Percentiles rank a stretch among this genome's conserved stretches.
Evolutionary conservation across 1,140 invertebrate genomes (phyloP).

Genomic region (Bicyclus anynana): DNA sequence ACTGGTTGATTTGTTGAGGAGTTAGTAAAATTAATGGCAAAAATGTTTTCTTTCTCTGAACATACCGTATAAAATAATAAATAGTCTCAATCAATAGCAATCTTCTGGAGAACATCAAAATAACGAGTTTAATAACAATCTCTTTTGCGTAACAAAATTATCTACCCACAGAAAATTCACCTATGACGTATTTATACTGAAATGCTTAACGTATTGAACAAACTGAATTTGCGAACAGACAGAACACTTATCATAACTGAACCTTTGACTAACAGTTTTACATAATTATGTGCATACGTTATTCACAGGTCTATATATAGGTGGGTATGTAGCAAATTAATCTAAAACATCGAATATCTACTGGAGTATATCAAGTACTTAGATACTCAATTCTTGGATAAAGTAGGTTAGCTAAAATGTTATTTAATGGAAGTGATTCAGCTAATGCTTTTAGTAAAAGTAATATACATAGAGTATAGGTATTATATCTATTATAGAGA

Average conservation of each 20-base stretch:
- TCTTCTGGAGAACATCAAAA: not conserved
- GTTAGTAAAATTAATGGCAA: slow-evolving; percentile 1
- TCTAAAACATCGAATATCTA: too few species aligned
- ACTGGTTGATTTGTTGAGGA: not conserved
- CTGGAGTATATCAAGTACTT: not conserved
- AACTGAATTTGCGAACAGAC: too few species aligned
- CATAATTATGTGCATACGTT: too few species aligned
- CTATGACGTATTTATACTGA: too few species aligned
- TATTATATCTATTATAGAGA: too few species aligned
- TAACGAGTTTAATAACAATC: not conserved
- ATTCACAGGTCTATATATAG: too few species aligned
- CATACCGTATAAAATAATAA: not conserved
- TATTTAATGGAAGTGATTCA: not conserved
- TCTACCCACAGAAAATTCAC: too few species aligned
- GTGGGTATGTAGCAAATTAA: too few species aligned
- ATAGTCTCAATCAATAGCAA: not conserved
- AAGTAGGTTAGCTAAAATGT: not conserved
- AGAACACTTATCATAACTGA: too few species aligned
- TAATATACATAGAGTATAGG: not conserved
- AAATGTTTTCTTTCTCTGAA: not conserved
- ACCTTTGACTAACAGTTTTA: too few species aligned
- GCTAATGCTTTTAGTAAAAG: not conserved
- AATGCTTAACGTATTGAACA: too few species aligned
- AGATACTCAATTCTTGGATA: too few species aligned
- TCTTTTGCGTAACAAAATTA: not conserved